Evolutionary conservation across 2,113 vertebrate genomes (phyloP).

Genomic region (Aldabrachelys gigantea): DNA sequence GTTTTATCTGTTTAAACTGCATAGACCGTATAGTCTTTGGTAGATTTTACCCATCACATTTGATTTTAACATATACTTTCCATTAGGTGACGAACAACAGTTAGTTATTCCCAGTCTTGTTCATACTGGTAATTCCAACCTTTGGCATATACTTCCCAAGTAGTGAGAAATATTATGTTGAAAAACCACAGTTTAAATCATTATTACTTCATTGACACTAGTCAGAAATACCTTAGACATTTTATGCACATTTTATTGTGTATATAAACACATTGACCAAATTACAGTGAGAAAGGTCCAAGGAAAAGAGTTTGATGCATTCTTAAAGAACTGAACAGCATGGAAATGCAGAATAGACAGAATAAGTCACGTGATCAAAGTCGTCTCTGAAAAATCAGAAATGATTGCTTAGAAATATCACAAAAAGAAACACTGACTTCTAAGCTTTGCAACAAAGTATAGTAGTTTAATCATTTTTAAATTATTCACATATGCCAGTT

Average conservation of each 20-base stretch:
- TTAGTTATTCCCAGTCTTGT: background rate
- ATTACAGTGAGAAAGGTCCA: background rate
- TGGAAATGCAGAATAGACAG: background rate
- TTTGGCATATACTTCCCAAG: background rate
- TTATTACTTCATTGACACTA: background rate
- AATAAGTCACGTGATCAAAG: background rate
- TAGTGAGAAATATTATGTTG: background rate
- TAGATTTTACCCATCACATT: background rate
- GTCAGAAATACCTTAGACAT: background rate
- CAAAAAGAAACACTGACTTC: background rate
- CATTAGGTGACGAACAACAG: background rate
- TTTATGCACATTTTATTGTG: background rate
- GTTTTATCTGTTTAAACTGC: background rate
- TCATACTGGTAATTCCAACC: background rate
- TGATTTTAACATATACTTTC: background rate
- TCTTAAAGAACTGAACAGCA: background rate
- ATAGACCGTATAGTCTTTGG: background rate
- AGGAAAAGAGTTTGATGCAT: conserved; percentile 1
- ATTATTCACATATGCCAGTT: background rate
- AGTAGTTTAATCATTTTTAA: background rate
- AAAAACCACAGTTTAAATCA: background rate
- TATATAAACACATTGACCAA: background rate
- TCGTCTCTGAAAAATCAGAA: background rate
- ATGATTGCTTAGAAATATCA: background rate
- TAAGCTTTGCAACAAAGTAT: background rate